Evolutionary conservation across 2,113 vertebrate species (phyloP).

Genomic region (Chloebia gouldiae): DNA sequence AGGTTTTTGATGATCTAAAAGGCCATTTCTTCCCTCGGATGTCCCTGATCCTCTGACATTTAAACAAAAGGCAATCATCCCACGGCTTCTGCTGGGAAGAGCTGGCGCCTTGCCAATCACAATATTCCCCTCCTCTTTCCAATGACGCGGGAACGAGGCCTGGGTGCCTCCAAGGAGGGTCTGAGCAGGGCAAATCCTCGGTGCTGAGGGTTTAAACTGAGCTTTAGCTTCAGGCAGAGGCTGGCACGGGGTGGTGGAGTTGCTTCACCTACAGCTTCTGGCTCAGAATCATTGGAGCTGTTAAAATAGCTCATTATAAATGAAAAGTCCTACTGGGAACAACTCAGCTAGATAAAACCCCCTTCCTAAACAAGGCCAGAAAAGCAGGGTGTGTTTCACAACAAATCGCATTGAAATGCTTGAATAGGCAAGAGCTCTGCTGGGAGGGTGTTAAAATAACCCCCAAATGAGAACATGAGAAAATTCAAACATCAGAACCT

Average conservation of each 20-base stretch:
- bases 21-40: neutral
- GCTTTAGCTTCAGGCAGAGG: neutral
- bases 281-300: no score
- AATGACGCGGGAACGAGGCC: neutral
- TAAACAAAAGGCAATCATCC: slow-evolving; percentile 54
- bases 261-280: neutral
- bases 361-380: neutral
- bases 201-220: neutral
- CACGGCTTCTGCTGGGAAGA: neutral
- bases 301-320: neutral
- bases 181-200: neutral
- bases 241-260: neutral
- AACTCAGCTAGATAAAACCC: neutral
- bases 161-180: neutral
- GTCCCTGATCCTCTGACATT: slow-evolving; percentile 53
- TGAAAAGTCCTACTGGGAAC: neutral
- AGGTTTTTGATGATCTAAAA: neutral
- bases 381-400: neutral
- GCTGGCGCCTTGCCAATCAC: slow-evolving; percentile 24
- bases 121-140: slow-evolving; percentile 49
- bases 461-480: neutral
- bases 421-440: neutral
- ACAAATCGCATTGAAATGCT: neutral
- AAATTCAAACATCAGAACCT: neutral
- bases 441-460: neutral